Evolutionary conservation across 1,140 invertebrate genomes (phyloP), one percentile per base, ranked within the genome.

Genomic region (Batillaria attramentaria): DNA sequence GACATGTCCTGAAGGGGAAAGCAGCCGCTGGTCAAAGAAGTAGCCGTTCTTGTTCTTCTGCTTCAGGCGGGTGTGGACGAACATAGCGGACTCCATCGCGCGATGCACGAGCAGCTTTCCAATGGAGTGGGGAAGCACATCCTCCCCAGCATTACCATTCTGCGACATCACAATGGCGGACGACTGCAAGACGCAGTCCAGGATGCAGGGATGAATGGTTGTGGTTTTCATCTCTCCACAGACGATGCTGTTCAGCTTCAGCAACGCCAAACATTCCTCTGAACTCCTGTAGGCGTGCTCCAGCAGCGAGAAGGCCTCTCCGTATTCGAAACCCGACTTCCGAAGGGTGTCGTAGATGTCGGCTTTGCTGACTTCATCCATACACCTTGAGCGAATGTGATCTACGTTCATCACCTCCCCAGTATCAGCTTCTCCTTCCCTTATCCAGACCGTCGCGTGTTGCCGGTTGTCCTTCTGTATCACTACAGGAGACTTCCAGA

Each of bases 181-280:
- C 31, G 81, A 83, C 73, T 87, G 84, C 1, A 85, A 39, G 72
- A 84, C 75, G 3, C 78, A 81, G 79, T 84, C 84, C 1, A 85
- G 69, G 39, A 85, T 70, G 24, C 80, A 76, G 31, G 84, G 85
- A 69, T 85, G 85, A n/a, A 86, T 68, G 46, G 81, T 79, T 13
- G 79, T 72, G 41, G 84, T 80, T 60, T 77, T 54, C 18, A 79
- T 57, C 18, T 85, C 57, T 13, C 33, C 6, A 24, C 33, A 20
- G 57, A 20, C 6, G 6, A 60, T 60, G 57, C 5, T 28, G 33
- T n/a, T n/a, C n/a, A 37, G 8, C 2, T 84, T 43, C 28, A 85
- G 75, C 10, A 81, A 42, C 18, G 82, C 80, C 1, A 86, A 37
- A 73, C 84, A 82, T 72, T 86, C 84, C 2, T 54, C 72, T 33